phyloP scores from a whole-genome alignment of 1,140 invertebrate genomes.

The Eurosta solidaginis region DNA sequence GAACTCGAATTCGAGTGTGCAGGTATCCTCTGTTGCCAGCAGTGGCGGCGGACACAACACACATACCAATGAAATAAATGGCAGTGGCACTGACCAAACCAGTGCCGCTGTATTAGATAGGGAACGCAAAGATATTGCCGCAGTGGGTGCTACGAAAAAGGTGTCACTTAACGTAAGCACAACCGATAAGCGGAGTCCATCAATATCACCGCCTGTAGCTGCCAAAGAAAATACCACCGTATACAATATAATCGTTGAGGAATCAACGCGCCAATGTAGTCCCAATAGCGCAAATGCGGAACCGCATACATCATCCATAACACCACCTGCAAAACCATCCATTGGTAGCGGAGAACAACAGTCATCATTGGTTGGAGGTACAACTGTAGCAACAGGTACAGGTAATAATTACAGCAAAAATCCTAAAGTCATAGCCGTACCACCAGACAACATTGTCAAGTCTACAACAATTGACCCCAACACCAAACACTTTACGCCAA shows the following conservation, averaged over 20 bases:
- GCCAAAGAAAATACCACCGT: neutral
- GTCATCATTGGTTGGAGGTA: too few species aligned
- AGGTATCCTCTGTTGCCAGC: constrained; percentile 48
- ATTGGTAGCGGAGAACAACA: too few species aligned
- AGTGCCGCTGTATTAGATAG: too few species aligned
- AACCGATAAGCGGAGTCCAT: constrained; percentile 44
- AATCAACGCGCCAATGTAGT: constrained; percentile 28
- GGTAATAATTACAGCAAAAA: constrained; percentile 30
- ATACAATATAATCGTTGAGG: neutral
- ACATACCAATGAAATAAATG: constrained; percentile 20
- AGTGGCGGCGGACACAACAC: constrained; percentile 31
- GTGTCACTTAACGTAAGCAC: neutral
- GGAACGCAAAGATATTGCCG: neutral
- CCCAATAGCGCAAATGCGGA: constrained; percentile 24
- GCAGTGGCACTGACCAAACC: neutral
- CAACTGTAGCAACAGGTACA: neutral
- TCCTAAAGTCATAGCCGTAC: constrained; percentile 14
- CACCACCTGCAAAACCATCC: neutral
- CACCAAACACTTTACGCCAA: neutral
- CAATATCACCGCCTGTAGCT: constrained; percentile 36
- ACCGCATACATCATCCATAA: neutral
- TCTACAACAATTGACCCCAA: neutral
- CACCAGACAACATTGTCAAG: neutral
- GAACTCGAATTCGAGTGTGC: constrained; percentile 55
- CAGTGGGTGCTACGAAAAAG: neutral